Base-by-base conservation (phyloP, 2,113 vertebrate genomes). In the Peromyscus leucopus region DNA sequence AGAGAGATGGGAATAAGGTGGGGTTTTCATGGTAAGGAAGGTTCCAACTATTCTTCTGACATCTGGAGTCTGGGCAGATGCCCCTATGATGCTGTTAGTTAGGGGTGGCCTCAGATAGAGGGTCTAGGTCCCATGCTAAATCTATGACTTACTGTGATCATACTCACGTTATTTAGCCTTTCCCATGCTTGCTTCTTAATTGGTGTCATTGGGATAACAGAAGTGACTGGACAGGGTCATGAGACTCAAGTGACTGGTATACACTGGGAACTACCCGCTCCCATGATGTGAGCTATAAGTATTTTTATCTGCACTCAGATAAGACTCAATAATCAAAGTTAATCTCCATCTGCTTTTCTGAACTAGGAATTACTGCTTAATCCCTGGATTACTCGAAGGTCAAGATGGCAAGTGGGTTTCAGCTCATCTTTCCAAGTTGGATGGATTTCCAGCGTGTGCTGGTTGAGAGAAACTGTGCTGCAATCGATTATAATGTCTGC, bases 321-420 rank as follows among this genome's bases (percentile, higher is more conserved):
- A 96, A 97, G 78, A 90, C 92, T 91, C 93, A 89, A 92, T 96
- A 89, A 97, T 95, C 94, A 96, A 96, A 96, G 91, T 93, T 97
- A 95, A 97, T 96, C 93, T 95, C 95, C 97, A 97, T 94, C 97
- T 97, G 96, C 91, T 97, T 97, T 97, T 85, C 86, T 94, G 87
- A 95, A 94, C 69, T 75, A 96, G 94, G 91, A 89, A 93, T 93
- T 91, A 93, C 61, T 71, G 93, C 55, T 76, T 96, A 95, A 96
- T 79, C 91, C 94, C 84, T 31, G 67, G 96, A 97, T 96, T 96
- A 95, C 61, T 46, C 7, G 51, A 78, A 95, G 69, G 96, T 93
- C 89, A 96, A 88, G 72, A 82, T 9, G n/a, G 95, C 78, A 90
- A 75, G 79, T 79, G 69, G 75, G 72, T 89, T 89, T 96, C 95